Evolutionary conservation across 2,888 invertebrate species (phyloP).

Genomic region (Caenorhabditis parvicauda): DNA sequence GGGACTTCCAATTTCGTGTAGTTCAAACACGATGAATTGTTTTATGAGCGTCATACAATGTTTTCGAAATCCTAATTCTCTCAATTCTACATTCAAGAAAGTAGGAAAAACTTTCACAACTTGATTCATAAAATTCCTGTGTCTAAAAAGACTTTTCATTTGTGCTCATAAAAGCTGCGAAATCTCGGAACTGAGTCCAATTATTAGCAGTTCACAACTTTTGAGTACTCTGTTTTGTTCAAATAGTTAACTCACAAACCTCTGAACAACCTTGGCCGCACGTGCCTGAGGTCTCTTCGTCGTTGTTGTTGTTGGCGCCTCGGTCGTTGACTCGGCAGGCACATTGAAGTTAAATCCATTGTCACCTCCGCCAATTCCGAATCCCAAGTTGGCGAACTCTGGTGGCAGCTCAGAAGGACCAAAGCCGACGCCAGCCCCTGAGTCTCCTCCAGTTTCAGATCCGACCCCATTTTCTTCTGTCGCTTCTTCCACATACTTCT

Average conservation of each 20-base stretch:
- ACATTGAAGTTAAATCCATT: slow-evolving; percentile 35
- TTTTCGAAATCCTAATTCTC: no score
- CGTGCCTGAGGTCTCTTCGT: slow-evolving; percentile 13
- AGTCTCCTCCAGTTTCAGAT: slow-evolving; percentile 12
- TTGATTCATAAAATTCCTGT: no score
- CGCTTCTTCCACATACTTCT: slow-evolving; percentile 10
- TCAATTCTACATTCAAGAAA: no score
- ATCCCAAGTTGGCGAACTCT: slow-evolving; percentile 41
- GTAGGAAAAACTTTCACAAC: no score
- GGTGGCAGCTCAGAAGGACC: slow-evolving; percentile 47
- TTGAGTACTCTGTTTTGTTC: background rate
- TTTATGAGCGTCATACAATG: no score
- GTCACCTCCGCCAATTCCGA: slow-evolving; percentile 34
- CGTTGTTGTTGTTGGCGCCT: slow-evolving; percentile 4
- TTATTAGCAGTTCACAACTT: no score
- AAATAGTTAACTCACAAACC: slow-evolving; percentile 2
- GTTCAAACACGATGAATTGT: no score
- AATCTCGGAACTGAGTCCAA: no score
- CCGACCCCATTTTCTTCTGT: slow-evolving; percentile 3
- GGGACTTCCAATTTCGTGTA: no score
- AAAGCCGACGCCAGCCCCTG: slow-evolving; percentile 37
- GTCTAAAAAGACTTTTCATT: no score
- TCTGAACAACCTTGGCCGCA: slow-evolving; percentile 21
- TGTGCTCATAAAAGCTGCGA: no score
- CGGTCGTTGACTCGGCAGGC: slow-evolving; percentile 15